These are phyloP conservation scores for Ornithoptera priamus DNA, from an alignment of 2,888 invertebrate genomes.

Conservation along the genomic window DNA sequence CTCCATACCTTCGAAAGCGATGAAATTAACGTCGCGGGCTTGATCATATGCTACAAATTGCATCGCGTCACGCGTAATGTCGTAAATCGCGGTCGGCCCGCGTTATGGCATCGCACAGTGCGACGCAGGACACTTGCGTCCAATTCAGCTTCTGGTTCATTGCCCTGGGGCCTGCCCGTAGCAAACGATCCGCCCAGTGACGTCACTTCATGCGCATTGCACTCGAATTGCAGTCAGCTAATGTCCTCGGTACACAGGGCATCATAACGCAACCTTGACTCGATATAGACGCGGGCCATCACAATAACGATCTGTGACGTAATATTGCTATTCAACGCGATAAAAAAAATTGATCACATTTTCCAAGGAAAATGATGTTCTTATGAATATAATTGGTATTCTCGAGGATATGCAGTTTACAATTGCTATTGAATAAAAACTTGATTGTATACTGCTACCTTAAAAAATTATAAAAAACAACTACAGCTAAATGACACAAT, in stretches of 20 bases:
- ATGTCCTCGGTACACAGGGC: constrained; percentile 32
- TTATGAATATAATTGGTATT: not conserved
- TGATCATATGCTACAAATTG: constrained; percentile 43
- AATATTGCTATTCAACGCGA: not conserved
- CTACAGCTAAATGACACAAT: constrained; percentile 16
- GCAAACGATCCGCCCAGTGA: constrained; percentile 64
- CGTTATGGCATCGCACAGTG: constrained; percentile 51
- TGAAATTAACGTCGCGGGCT: constrained; percentile 34
- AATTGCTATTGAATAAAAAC: not conserved
- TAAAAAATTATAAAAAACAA: constrained; percentile 6
- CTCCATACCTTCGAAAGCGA: not conserved
- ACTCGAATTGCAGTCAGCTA: constrained; percentile 59
- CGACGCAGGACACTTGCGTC: constrained; percentile 71
- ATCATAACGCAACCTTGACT: constrained; percentile 25
- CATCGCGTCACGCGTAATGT: constrained; percentile 49
- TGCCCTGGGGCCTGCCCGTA: constrained; percentile 60
- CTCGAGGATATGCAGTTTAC: not conserved
- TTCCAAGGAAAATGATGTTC: not conserved
- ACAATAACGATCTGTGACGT: not conserved
- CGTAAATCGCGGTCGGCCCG: constrained; percentile 62
- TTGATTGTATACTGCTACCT: not conserved
- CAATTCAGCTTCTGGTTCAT: constrained; percentile 73
- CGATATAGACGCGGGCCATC: not conserved
- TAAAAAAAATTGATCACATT: constrained; percentile 9
- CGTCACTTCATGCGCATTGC: constrained; percentile 67